Evolutionary conservation across 2,113 vertebrate species (phyloP).

Genomic region (Gymnogyps californianus): DNA sequence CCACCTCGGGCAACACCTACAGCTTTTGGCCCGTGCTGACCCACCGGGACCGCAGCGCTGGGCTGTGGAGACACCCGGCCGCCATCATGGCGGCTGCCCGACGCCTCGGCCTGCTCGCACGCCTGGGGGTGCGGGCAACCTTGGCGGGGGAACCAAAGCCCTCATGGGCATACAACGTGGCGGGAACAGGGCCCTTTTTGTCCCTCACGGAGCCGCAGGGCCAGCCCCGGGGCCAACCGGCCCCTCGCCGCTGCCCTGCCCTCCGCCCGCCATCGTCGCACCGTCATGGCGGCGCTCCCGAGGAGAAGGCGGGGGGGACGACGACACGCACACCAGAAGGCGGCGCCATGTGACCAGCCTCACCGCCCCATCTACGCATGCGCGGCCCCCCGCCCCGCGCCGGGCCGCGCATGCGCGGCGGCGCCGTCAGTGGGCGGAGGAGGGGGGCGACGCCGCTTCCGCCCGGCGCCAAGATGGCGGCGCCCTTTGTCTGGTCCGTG

Average conservation of each 20-base stretch:
- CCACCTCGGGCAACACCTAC: fast-evolving
- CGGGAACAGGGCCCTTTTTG: fast-evolving
- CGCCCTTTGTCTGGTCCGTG: constrained; percentile 74
- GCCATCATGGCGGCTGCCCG: not conserved
- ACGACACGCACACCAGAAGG: too few species aligned
- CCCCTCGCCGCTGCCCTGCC: fast-evolving
- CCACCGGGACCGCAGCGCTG: fast-evolving
- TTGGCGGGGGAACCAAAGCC: fast-evolving
- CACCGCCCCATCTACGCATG: not conserved
- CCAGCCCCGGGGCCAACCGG: fast-evolving
- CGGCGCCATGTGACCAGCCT: not conserved
- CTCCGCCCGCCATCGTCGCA: fast-evolving
- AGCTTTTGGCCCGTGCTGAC: too few species aligned
- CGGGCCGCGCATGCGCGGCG: not conserved
- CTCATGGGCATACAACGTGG: fast-evolving
- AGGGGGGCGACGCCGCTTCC: constrained; percentile 62
- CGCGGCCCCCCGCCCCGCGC: not conserved
- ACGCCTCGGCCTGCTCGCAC: fast-evolving
- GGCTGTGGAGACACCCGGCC: too few species aligned
- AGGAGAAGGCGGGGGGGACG: not conserved
- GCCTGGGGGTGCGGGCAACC: fast-evolving
- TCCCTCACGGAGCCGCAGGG: not conserved
- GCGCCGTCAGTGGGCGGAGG: not conserved
- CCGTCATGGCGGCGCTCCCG: not conserved
- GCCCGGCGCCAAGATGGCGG: constrained; percentile 74